Base-by-base conservation (phyloP, 1,140 invertebrate genomes). In the Hypothenemus hampei region DNA sequence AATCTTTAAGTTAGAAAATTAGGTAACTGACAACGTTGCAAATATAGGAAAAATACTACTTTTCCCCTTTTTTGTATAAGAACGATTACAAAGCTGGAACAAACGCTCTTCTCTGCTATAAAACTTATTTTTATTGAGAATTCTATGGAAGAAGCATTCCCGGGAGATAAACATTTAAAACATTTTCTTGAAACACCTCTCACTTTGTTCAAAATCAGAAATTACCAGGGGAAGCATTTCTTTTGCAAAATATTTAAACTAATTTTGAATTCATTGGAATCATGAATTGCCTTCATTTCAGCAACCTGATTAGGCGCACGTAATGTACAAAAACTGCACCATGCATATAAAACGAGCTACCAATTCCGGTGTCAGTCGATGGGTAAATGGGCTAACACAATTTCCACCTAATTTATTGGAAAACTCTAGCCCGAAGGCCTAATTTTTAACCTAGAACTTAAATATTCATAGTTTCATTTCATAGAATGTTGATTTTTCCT, bases 391-490 rank as follows among this genome's bases (percentile, higher is more conserved):
- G 10, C 7, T 15, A 37, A 37, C 35, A 37, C 35, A 37, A 37
- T 13, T 13, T 37, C 35, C 11, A 43, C 21, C 22, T 45, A 29
- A 29, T 24, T 45, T 29, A 45, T 45, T 26, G 22, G 22, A 45
- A 45, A 45, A 20, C 39, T 20, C 18, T 21, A n/a, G 39, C 18
- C 39, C 20, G n/a, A n/a, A 19, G 39, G 39, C 16, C 39, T 20
- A 13, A 20, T 40, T 40, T 40, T 40, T 40, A 40, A 20, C 39
- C 16, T 11, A 40, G 10, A 40, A 18, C 39, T 40, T 7, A 40
- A 40, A 20, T 40, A 40, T 40, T 16, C 39, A 40, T 40, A 40
- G 39, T 16, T 40, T 40, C n/a, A n/a, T n/a, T n/a, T n/a, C n/a
- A n/a, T n/a, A n/a, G n/a, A n/a, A n/a, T n/a, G n/a, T n/a, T n/a